Evolutionary conservation across 2,888 invertebrate genomes (phyloP).

Genomic region (Timema podura): DNA sequence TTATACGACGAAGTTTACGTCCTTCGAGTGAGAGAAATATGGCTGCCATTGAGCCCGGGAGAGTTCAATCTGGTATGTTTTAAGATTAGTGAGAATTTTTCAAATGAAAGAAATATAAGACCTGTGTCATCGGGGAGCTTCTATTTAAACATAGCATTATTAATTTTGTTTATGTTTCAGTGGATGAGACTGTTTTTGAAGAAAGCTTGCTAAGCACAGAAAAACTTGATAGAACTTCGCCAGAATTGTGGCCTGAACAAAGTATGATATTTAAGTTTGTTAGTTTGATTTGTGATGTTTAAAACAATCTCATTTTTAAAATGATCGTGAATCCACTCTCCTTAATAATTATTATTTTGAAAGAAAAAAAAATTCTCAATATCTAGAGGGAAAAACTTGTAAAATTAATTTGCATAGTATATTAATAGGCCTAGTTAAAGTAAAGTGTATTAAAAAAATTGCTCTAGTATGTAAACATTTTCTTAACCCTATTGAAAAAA

Average conservation of each 20-base stretch:
- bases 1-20: conserved; percentile 1
- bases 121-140: too few relatives aligned
- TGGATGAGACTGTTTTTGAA: conserved; percentile 48
- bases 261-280: conserved; percentile 57
- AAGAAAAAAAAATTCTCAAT: too few relatives aligned
- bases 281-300: neutral
- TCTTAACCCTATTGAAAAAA: too few relatives aligned
- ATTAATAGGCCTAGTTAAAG: too few relatives aligned
- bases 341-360: too few relatives aligned
- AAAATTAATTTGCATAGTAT: too few relatives aligned
- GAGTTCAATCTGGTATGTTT: conserved; percentile 7
- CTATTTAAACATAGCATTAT: neutral
- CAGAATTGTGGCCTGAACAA: conserved; percentile 94
- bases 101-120: too few relatives aligned
- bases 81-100: neutral
- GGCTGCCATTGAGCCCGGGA: conserved; percentile 12
- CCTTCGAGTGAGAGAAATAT: neutral
- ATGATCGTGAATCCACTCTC: too few relatives aligned
- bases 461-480: too few relatives aligned
- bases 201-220: conserved; percentile 82
- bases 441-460: too few relatives aligned
- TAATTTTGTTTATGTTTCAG: conserved; percentile 7
- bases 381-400: neutral
- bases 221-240: conserved; percentile 89
- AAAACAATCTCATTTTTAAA: too few relatives aligned